Evolutionary conservation across 2,888 invertebrate species (phyloP).

Genomic region (Callosobruchus maculatus): DNA sequence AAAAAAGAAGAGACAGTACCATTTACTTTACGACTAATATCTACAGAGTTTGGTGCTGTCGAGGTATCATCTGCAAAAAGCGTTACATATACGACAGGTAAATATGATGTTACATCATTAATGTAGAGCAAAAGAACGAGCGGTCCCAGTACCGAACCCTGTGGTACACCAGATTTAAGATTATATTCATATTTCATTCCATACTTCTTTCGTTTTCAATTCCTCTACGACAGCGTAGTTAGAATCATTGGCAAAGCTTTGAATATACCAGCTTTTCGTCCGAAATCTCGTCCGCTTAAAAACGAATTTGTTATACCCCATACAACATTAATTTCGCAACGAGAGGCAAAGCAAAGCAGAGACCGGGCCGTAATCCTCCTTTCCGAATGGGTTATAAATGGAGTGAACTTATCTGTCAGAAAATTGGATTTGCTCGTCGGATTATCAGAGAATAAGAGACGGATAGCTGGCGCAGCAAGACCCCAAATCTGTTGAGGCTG

Average conservation of each 20-base stretch:
- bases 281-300: neutral
- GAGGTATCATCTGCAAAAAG: no score
- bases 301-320: neutral
- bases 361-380: slow-evolving; percentile 5
- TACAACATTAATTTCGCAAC: slow-evolving; percentile 3
- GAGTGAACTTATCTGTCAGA: slow-evolving; percentile 42
- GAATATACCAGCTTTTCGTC: neutral
- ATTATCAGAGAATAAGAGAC: slow-evolving; percentile 34
- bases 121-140: no score
- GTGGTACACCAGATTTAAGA: no score
- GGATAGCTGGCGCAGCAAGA: slow-evolving; percentile 26
- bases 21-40: no score
- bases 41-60: no score
- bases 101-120: no score
- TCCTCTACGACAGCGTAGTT: no score
- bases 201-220: no score
- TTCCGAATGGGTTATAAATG: slow-evolving; percentile 39
- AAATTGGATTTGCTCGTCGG: slow-evolving; percentile 41
- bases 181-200: no score
- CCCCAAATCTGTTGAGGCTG: slow-evolving; percentile 37
- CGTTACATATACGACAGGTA: no score
- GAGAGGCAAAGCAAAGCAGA: slow-evolving; percentile 4
- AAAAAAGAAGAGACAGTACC: no score
- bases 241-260: neutral
- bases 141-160: no score